These are phyloP conservation scores for Rhinoraja longicauda DNA, from an alignment of 2,797 vertebrate genomes.

Conservation along the genomic window DNA sequence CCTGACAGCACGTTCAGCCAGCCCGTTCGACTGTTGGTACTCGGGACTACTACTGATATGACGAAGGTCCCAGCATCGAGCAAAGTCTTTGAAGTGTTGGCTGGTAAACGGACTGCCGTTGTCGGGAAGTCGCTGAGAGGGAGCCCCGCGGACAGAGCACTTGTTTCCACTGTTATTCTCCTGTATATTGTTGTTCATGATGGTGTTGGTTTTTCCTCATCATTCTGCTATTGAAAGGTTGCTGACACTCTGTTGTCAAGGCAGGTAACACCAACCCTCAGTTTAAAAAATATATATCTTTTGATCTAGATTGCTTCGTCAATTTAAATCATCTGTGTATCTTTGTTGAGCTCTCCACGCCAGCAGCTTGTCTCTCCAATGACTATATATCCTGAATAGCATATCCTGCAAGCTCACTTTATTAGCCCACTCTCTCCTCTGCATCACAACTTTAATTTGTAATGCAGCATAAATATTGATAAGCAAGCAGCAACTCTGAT, in stretches of 20 bases:
- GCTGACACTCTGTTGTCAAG: neutral
- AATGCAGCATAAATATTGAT: neutral
- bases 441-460: neutral
- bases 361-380: neutral
- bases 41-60: too few relatives aligned
- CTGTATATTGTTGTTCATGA: neutral
- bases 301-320: neutral
- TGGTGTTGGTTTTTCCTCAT: neutral
- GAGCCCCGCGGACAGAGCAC: too few relatives aligned
- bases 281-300: too few relatives aligned
- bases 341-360: neutral
- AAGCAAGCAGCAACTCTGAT: neutral
- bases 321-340: neutral
- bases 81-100: too few relatives aligned
- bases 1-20: too few relatives aligned
- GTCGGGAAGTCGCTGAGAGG: too few relatives aligned
- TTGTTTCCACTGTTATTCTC: too few relatives aligned
- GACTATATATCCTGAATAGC: neutral
- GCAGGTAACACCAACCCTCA: neutral
- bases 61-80: too few relatives aligned
- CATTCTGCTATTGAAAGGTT: neutral
- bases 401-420: neutral
- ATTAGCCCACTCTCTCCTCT: too few relatives aligned
- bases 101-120: too few relatives aligned
- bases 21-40: too few relatives aligned